Percentiles rank a stretch among this genome's conserved stretches.
These are phyloP conservation scores for Synanthedon formicaeformis DNA, from an alignment of 2,888 invertebrate species.

Conservation along the genomic window DNA sequence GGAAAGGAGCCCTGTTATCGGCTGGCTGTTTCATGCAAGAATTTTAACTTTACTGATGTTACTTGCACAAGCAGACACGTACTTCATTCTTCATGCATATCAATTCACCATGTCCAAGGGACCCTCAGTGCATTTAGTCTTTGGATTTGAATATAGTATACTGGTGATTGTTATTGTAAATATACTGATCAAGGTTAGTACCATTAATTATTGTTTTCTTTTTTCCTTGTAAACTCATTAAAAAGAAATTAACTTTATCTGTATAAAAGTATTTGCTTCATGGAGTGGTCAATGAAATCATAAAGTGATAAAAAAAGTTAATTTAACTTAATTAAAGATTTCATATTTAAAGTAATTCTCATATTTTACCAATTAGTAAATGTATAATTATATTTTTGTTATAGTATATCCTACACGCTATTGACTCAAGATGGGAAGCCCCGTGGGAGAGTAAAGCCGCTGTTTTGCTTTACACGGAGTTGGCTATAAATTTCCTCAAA, in stretches of 20 bases:
- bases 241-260: neutral
- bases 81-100: constrained; percentile 94
- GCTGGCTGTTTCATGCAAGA: constrained; percentile 93
- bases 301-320: neutral
- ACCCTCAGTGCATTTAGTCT: constrained; percentile 97
- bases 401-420: constrained; percentile 76
- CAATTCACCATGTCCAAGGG: constrained; percentile 92
- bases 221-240: neutral
- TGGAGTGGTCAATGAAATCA: neutral
- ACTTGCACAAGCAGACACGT: constrained; percentile 85
- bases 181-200: constrained; percentile 89
- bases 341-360: neutral
- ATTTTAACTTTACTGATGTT: constrained; percentile 86
- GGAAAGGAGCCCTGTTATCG: constrained; percentile 98
- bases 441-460: constrained; percentile 99
- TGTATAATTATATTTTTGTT: constrained; percentile 14
- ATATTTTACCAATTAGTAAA: too few species aligned
- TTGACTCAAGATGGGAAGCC: constrained; percentile 91
- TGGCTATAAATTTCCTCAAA: constrained; percentile 89
- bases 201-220: neutral
- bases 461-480: constrained; percentile 94
- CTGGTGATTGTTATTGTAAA: constrained; percentile 92
- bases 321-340: neutral
- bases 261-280: neutral
- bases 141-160: constrained; percentile 99